A percentile compares a stretch with the other conserved stretches of the same genome.
phyloP scores from a whole-genome alignment of 2,888 invertebrate genomes.

The Lutraria lutraria region DNA sequence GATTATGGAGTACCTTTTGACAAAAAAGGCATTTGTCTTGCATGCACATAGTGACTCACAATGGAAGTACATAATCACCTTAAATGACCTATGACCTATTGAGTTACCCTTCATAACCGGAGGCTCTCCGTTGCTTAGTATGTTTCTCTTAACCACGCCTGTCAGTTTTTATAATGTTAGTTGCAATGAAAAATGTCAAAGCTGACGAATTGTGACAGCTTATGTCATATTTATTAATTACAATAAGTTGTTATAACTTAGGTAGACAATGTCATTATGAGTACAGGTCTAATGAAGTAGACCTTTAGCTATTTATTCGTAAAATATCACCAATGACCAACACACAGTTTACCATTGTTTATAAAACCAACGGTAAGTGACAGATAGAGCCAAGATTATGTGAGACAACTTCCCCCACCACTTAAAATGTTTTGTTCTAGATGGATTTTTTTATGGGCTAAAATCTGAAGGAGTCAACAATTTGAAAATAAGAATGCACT shows the following conservation, averaged over 20 bases:
- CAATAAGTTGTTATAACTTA: slow-evolving; percentile 47
- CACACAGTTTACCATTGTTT: slow-evolving; percentile 21
- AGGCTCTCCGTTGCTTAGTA: slow-evolving; percentile 28
- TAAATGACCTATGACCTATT: slow-evolving; percentile 33
- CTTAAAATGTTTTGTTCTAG: background rate
- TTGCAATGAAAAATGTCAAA: slow-evolving; percentile 44
- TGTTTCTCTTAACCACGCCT: slow-evolving; percentile 45
- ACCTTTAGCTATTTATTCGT: slow-evolving; percentile 27
- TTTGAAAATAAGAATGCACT: slow-evolving; percentile 10
- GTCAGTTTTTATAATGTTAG: slow-evolving; percentile 48
- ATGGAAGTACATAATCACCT: slow-evolving; percentile 19
- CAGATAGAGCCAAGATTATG: slow-evolving; percentile 17
- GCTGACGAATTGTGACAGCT: slow-evolving; percentile 40
- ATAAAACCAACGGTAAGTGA: slow-evolving; percentile 9
- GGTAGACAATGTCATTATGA: slow-evolving; percentile 26
- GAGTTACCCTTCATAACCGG: slow-evolving; percentile 31
- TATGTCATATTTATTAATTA: slow-evolving; percentile 56
- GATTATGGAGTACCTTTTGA: too few species aligned
- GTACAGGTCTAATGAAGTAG: slow-evolving; percentile 37
- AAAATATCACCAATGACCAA: slow-evolving; percentile 25
- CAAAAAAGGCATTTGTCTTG: background rate
- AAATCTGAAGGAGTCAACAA: background rate
- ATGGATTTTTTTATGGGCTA: background rate
- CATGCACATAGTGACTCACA: background rate
- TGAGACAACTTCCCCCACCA: slow-evolving; percentile 2